Base-by-base conservation (phyloP, 2,888 invertebrate species). In the Anthophora plumipes region DNA sequence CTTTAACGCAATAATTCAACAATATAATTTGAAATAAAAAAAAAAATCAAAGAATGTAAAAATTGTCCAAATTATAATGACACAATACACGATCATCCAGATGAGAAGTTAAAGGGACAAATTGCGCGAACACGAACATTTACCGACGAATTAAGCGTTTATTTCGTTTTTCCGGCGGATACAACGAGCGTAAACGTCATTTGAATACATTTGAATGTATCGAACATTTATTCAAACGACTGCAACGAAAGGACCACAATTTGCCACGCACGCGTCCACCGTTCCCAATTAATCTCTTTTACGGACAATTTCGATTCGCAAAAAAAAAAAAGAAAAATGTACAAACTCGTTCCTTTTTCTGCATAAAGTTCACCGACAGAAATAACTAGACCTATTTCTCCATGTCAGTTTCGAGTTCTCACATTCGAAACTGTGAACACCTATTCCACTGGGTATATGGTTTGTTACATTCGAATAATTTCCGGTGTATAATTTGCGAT, bases 211-310 rank as follows among this genome's bases (percentile, higher is more conserved):
- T 54, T 25, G 39, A 67, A 41, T 22, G 52, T 7, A 12, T 54
- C 22, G 52, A 67, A 7, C 25, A 41, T 54, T 54, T n/a, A 57
- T 54, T 20, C 17, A 7, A 37, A 69, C 57, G 50, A 61, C 39
- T 12, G 54, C 17, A 6, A 12, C n/a, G 22, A 25, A 25, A 20
- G 39, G 37, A 17, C 39, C 37, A 8, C 20, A 25, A 25, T n/a
- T 41, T 52, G 20, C n/a, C 14, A 0, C 14, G 4, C 22, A 8
- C 22, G 22, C 54, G 41, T 43, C 9, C 39, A 17, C 37, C 20
- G n/a, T 17, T 72, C 55, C 64, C 55, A 72, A 66, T 73, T 66
- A 66, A 66, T 46, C 46, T 25, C 12, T 37, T 48, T 39, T 39
- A 1, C 39, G 0, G 20, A 1, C 22, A 11, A 41, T 41, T 68